Percentiles rank a stretch among this genome's conserved stretches.
phyloP scores from a whole-genome alignment of 2,888 invertebrate species.

The Eupithecia abbreviata region DNA sequence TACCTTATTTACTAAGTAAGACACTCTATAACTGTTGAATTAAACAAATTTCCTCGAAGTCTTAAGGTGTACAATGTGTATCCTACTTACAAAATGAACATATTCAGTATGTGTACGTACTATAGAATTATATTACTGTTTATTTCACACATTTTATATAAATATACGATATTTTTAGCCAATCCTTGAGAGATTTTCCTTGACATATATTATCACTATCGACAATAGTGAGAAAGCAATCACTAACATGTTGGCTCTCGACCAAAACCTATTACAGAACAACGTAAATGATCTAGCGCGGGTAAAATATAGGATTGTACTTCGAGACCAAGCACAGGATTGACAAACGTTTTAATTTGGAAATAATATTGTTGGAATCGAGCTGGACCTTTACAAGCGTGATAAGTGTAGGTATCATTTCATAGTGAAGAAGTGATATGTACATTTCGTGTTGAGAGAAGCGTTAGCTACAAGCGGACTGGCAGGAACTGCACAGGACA shows the following conservation, averaged over 20 bases:
- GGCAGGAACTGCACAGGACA: too few species aligned
- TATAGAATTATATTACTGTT: background rate
- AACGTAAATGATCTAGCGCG: conserved; percentile 43
- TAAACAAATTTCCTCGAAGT: background rate
- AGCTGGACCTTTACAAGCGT: conserved; percentile 3
- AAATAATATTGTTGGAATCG: conserved; percentile 16
- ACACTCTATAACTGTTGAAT: background rate
- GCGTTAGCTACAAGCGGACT: too few species aligned
- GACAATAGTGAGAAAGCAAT: conserved; percentile 44
- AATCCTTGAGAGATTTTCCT: conserved; percentile 44
- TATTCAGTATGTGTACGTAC: background rate
- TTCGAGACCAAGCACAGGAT: conserved; percentile 33
- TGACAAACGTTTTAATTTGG: conserved; percentile 11
- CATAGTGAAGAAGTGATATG: background rate
- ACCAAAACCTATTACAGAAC: conserved; percentile 50
- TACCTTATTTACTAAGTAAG: background rate
- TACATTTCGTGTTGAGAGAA: background rate
- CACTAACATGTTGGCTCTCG: conserved; percentile 48
- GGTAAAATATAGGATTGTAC: conserved; percentile 40
- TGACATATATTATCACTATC: conserved; percentile 48
- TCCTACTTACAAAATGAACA: background rate
- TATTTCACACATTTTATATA: background rate
- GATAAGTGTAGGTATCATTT: background rate
- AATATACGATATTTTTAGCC: conserved; percentile 8
- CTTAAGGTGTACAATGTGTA: background rate